Base-by-base conservation (phyloP, 2,888 invertebrate species). In the Epicampocera succincta region DNA sequence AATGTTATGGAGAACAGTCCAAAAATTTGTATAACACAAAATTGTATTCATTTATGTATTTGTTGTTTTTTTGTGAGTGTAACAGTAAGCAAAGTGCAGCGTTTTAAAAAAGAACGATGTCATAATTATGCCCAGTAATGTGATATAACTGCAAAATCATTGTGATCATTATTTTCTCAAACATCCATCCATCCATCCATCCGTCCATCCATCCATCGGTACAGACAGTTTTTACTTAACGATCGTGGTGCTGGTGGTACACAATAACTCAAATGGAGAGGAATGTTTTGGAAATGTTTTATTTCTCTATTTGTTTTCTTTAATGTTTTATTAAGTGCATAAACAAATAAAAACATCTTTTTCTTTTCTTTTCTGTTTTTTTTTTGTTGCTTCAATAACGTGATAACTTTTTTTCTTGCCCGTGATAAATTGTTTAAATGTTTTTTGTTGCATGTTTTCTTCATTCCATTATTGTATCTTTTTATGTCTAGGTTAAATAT, bases 401-500 rank as follows among this genome's bases (percentile, higher is more conserved):
- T 69, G 68, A 61, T 69, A 52, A 66, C 13, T 33, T 33, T 58
- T 48, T 15, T 54, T 61, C 21, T 42, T 58, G 46, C 29, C n/a
- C 9, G 48, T 77, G 54, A 56, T 65, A 56, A 63, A 60, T 61
- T 42, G 25, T 17, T 69, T 44, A 19, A 54, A n/a, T 5, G n/a
- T 29, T 54, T 42, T 11, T 21, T 44, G 5, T 19, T 68, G 25
- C 13, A n/a, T 25, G n/a, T 42, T 52, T 52, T 1, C 33, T 33
- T 46, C 13, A 56, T 52, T 15, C 9, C 11, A 12, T 60, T 66
- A 17, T 44, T 50, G 38, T 52, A 54, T 56, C 11, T 80, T 40
- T 50, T 38, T 52, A 52, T 73, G 68, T 61, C 68, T 80, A 63
- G 52, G 74, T 63, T 61, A 74, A 79, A 61, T 74, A 61, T 17